Conservation (phyloP, 2,113 vertebrate genomes). For the Callipepla squamata region DNA sequence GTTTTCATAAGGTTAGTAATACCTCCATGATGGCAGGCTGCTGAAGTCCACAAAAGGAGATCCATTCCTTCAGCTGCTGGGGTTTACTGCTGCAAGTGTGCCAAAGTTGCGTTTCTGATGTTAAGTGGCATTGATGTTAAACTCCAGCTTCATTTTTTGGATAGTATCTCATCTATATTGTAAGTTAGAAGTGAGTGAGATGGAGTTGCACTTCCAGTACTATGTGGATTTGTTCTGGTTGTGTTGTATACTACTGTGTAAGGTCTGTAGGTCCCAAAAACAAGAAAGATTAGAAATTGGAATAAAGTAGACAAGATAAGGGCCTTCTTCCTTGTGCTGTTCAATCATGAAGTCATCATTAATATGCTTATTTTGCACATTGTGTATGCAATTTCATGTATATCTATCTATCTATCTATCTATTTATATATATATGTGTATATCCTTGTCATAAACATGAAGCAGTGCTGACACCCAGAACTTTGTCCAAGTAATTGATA, state of each 20-base stretch:
- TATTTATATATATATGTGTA: fast-evolving
- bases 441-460: not conserved
- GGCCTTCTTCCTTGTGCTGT: not conserved
- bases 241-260: not conserved
- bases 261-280: not conserved
- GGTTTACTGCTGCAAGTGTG: not conserved
- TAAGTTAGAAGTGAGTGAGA: not conserved
- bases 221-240: not conserved
- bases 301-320: not conserved
- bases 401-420: not conserved
- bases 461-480: not conserved
- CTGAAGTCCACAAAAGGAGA: not conserved
- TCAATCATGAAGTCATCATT: not conserved
- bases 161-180: not conserved
- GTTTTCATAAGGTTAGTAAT: not conserved
- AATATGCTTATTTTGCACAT: not conserved
- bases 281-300: not conserved
- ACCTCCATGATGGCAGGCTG: not conserved
- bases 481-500: not conserved
- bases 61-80: not conserved
- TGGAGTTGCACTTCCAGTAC: not conserved
- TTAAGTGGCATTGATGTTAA: not conserved
- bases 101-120: not conserved
- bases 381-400: not conserved
- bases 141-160: not conserved